Evolutionary conservation across 2,888 invertebrate genomes (phyloP), one percentile per base, ranked within the genome.

Genomic region (Dryomyza anilis): DNA sequence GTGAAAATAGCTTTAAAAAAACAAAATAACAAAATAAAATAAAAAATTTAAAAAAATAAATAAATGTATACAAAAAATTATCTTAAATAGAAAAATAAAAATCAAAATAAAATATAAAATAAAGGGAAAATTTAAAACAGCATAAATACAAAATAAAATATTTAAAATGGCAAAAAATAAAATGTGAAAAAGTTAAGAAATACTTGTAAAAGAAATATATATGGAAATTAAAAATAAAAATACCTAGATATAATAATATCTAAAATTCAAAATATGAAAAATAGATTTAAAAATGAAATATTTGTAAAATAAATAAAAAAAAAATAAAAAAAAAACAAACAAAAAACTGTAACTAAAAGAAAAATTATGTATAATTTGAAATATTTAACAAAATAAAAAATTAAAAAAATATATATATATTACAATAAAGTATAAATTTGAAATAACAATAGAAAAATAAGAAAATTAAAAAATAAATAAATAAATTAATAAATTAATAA

Each of bases 391-490:
- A 23, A 7, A 50, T 4, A 23, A 21, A 21, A 14, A 52, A 52
- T 12, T 23, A 3, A 12, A 7, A 29, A 65, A 33, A 33, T 33
- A 8, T 8, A 33, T 8, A 33, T 8, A 8, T 33, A 33, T 8
- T 8, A 33, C 6, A 8, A 8, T 19, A 59, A 48, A 43, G 62
- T 67, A 64, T 64, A 62, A 64, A 67, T 64, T 67, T 62, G 58
- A 64, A 58, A 64, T 48, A 62, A 62, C 64, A 64, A 62, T 61
- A 59, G 30, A 25, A 36, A 57, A 61, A 50, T 8, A 30, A 19
- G 25, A 46, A 27, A 53, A 25, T 46, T 55, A 19, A 50, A 46
- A 56, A 64, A 48, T 19, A 45, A 63, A 63, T 46, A 55, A 36
- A 36, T 59, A 65, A 65, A 60, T 59, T 60, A 46, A 46, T 27